Base-by-base conservation (phyloP, 2,888 invertebrate species). In the Ceramica pisi region DNA sequence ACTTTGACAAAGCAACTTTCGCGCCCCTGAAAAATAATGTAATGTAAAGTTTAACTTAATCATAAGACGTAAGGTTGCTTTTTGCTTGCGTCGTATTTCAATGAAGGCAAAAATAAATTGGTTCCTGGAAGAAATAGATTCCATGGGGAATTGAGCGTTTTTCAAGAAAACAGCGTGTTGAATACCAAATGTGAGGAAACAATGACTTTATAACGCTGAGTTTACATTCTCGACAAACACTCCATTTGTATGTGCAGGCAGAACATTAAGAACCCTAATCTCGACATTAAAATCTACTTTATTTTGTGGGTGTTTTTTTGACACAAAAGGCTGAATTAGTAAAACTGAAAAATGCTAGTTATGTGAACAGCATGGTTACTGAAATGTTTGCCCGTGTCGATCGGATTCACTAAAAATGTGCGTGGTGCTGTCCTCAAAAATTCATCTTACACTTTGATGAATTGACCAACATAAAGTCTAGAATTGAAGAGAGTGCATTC, bases 161-260 rank as follows among this genome's bases (percentile, higher is more conserved):
- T 92, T 94, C 93, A 92, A 80, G 88, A 86, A 90, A 92, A 92
- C 90, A 87, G 83, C 88, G 89, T 82, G 71, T 81, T 90, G 93
- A 93, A 93, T 93, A 89, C 88, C 87, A 68, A 91, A 89, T 89
- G 85, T 77, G 67, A 68, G 75, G 80, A 77, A 85, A 88, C 86
- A 85, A 84, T 78, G 80, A 86, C 80, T 88, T 90, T 86, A 89
- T 89, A 87, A 80, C 80, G 76, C 64, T 0, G 66, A 71, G 65
- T 74, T 75, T 66, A 71, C 70, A 81, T 84, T 83, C 83, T 72
- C 67, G 77, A 68, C 73, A 68, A 78, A 67, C 71, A 67, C 71
- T 74, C 70, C 67, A 74, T 80, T 78, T 74, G 48, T 79, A 41
- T 19, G 48, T 56, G 56, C 21, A 55, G 60, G 51, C 60, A 63